Conservation (phyloP, 2,888 invertebrate species). For the Drosophila atripex region DNA sequence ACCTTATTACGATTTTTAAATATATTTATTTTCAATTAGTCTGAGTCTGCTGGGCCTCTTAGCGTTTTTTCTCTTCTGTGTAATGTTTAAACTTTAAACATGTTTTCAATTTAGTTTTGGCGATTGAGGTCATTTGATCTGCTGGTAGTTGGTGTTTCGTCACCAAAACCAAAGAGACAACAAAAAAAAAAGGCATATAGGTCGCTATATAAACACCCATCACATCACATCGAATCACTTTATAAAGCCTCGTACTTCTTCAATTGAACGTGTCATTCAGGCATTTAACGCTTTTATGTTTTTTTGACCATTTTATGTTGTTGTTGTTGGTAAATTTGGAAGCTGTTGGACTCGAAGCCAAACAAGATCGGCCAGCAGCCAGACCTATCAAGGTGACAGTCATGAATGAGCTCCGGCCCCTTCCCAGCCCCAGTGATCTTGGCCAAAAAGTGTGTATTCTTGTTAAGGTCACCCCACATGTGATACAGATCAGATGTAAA, state of each 20-base stretch:
- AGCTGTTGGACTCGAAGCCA: conserved; percentile 6
- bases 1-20: neutral
- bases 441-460: conserved; percentile 23
- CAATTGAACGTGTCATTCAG: conserved; percentile 77
- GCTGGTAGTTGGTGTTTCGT: conserved; percentile 47
- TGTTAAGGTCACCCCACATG: conserved; percentile 35
- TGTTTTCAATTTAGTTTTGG: conserved; percentile 67
- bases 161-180: too few species aligned
- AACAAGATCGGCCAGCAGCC: conserved; percentile 33
- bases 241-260: conserved; percentile 52
- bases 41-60: neutral
- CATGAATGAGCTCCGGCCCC: conserved; percentile 1
- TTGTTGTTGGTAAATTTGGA: conserved; percentile 15
- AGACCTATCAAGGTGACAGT: conserved; percentile 27
- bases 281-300: conserved; percentile 59
- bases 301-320: neutral
- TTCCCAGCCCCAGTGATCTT: neutral
- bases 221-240: neutral
- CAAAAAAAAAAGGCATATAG: too few species aligned
- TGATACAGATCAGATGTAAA: conserved; percentile 22
- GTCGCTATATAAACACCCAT: conserved; percentile 13
- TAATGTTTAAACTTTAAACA: conserved; percentile 54
- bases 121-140: conserved; percentile 76
- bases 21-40: neutral
- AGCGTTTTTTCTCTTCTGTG: conserved; percentile 15